Evolutionary conservation across 2,797 vertebrate genomes (phyloP).

Genomic region (Masticophis lateralis): DNA sequence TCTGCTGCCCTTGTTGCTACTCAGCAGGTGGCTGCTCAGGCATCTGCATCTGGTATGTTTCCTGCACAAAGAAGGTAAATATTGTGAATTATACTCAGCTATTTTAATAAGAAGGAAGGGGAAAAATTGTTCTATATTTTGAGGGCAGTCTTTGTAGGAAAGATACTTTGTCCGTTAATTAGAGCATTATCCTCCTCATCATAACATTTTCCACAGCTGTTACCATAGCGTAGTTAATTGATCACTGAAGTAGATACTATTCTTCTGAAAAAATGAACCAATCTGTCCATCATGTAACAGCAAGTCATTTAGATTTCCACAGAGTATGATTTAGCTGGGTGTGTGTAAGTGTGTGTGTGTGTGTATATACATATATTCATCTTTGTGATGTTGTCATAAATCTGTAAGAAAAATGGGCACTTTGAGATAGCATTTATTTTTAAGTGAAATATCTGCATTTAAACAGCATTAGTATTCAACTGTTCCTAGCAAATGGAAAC

Average conservation of each 20-base stretch:
- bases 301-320: neutral
- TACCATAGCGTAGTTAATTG: conserved; percentile 14
- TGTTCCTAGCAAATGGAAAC: conserved; percentile 15
- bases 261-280: conserved; percentile 20
- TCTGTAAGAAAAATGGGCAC: neutral
- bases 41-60: conserved; percentile 87
- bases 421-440: neutral
- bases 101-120: neutral
- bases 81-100: conserved; percentile 19
- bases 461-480: conserved; percentile 18
- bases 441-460: conserved; percentile 23
- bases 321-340: neutral
- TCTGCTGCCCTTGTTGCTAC: conserved; percentile 89
- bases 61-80: conserved; percentile 82
- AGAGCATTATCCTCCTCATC: neutral
- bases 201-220: conserved; percentile 12
- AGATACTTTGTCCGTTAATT: conserved; percentile 14
- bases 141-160: conserved; percentile 11
- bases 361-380: neutral
- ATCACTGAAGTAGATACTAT: neutral
- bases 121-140: neutral
- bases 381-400: conserved; percentile 19
- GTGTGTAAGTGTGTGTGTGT: neutral
- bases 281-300: conserved; percentile 39
- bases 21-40: conserved; percentile 90